Conservation (phyloP, 2,113 vertebrate species). For the Dolichotis patagonum region DNA sequence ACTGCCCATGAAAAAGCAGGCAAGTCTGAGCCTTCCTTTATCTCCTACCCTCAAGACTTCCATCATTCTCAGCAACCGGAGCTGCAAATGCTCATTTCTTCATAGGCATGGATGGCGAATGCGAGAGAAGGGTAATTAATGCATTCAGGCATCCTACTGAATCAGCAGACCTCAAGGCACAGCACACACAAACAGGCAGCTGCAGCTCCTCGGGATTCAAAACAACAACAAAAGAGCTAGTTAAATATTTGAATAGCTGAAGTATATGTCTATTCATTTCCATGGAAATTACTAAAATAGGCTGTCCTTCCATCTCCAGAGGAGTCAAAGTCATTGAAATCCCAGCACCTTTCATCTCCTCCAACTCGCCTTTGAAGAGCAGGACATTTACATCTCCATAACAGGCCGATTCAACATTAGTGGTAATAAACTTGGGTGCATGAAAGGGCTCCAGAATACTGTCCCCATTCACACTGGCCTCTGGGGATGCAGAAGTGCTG, state of each 20-base stretch:
- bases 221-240: conserved; percentile 83
- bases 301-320: conserved; percentile 75
- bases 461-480: conserved; percentile 5
- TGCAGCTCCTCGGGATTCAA: conserved; percentile 81
- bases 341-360: conserved; percentile 67
- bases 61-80: conserved; percentile 63
- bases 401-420: conserved; percentile 60
- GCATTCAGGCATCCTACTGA: conserved; percentile 79
- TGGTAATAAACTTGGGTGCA: conserved; percentile 63
- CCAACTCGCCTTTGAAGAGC: conserved; percentile 50
- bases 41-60: conserved; percentile 33
- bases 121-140: conserved; percentile 78
- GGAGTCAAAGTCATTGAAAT: conserved; percentile 77
- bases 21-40: conserved; percentile 70
- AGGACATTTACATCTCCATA: conserved; percentile 65
- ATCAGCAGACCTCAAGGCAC: conserved; percentile 78
- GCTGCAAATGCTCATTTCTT: conserved; percentile 74
- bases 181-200: conserved; percentile 84
- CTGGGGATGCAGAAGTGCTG: conserved; percentile 16
- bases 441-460: conserved; percentile 41
- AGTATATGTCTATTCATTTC: conserved; percentile 80
- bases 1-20: conserved; percentile 40
- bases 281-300: conserved; percentile 81
- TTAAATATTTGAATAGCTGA: conserved; percentile 84
- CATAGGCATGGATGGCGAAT: conserved; percentile 70